Conservation (phyloP, 2,113 vertebrate genomes). For the Psettodes erumei region DNA sequence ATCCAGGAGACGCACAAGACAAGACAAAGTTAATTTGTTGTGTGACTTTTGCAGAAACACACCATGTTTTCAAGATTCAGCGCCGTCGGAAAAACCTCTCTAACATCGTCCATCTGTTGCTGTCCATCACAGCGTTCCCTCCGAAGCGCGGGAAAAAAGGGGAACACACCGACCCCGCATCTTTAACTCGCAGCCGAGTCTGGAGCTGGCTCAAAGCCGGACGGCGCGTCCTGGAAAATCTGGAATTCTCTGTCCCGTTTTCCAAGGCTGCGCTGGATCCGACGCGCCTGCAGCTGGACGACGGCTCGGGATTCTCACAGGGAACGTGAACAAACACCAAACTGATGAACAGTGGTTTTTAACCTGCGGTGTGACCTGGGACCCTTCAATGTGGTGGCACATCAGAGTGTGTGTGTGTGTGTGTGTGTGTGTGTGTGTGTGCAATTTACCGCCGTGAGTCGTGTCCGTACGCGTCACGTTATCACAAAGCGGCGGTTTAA, state of each 20-base stretch:
- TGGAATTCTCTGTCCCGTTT: not conserved
- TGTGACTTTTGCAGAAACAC: too few relatives aligned
- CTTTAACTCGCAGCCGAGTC: conserved; percentile 30
- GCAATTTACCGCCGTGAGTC: conserved; percentile 8
- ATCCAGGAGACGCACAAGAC: too few relatives aligned
- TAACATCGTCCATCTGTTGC: conserved; percentile 60
- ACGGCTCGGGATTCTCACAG: not conserved
- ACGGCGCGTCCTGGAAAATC: not conserved
- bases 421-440: not conserved
- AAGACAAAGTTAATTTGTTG: too few relatives aligned
- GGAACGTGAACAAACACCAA: not conserved
- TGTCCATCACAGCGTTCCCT: conserved; percentile 59
- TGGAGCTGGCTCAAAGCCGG: not conserved
- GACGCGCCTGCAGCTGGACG: conserved; percentile 6
- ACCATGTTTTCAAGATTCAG: not conserved
- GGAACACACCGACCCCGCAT: not conserved
- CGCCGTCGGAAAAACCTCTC: conserved; percentile 16
- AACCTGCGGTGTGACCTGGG: too few relatives aligned
- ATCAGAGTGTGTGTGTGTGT: too few relatives aligned
- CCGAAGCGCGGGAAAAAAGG: too few relatives aligned
- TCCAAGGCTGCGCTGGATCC: too few relatives aligned
- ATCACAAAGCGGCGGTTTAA: conserved; percentile 24
- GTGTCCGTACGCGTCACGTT: conserved; percentile 27
- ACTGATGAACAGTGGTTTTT: not conserved
- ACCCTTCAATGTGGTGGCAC: too few relatives aligned